Base-by-base conservation (phyloP, 64 coral and sea anemone genomes). In the Stylophora pistillata region DNA sequence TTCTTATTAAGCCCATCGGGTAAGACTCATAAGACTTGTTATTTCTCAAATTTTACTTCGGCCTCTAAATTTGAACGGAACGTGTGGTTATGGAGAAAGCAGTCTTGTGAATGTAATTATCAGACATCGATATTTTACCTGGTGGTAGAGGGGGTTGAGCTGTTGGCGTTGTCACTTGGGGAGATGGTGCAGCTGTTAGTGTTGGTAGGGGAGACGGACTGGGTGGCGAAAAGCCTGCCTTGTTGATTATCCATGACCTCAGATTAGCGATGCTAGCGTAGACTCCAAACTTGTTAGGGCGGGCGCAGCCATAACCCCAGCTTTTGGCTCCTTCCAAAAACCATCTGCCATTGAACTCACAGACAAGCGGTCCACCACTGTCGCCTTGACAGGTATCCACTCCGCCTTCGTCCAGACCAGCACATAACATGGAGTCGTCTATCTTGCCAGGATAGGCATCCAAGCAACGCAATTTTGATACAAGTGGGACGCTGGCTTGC, bases 401-500 rank as follows among this genome's bases (percentile, higher is more conserved):
- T 75, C 73, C 73, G 9, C 73, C 73, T 53, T 75, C 7, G 73
- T 41, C 73, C 15, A 75, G 17, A 41, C 73, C 73, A 20, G 73
- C 73, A 17, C 73, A 75, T 21, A 75, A 53, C 73, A 75, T 75
- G 18, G 73, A 20, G 73, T 52, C 33, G 33, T 30, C 33, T 37
- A 75, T 75, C 21, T 75, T 75, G 37, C 33, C 33, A 21, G 73
- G 73, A 75, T 75, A 75, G 15, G 73, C 13, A 2, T 0, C 21
- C 10, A 53, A 53, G 56, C 78, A 81, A 21, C 78, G 78, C 15
- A 21, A 27, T 27, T 81, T 58, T 14, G 78, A 81, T 12, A 81
- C 78, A 54, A 81, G 27, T 34, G 78, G 78, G 59, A 81, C 78
- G 9, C 34, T 55, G 18, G 78, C 78, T 34, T 81, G 47, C 78